These are phyloP conservation scores for Musca vetustissima DNA, from an alignment of 1,140 invertebrate genomes.

Conservation along the genomic window DNA sequence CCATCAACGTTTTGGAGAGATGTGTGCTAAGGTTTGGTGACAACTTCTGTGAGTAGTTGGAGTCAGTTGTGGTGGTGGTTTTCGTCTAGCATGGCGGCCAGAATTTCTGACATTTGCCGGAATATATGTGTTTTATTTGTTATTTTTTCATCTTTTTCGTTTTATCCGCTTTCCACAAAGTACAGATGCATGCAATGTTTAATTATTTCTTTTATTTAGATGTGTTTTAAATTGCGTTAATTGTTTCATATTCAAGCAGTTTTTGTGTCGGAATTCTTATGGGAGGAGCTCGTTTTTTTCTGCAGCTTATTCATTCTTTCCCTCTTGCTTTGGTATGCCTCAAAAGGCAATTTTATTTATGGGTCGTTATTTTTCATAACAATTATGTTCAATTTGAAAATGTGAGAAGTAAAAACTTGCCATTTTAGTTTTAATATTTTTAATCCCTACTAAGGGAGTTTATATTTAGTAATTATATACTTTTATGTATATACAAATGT, in stretches of 20 bases:
- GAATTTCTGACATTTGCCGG: background rate
- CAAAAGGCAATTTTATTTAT: background rate
- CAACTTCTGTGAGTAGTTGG: background rate
- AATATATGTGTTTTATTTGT: background rate
- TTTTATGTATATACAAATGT: no score
- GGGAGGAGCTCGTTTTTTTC: background rate
- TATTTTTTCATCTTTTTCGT: background rate
- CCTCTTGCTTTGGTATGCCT: background rate
- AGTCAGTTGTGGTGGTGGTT: background rate
- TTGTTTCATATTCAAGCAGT: slow-evolving; percentile 8
- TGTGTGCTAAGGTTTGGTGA: background rate
- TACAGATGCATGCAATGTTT: slow-evolving; percentile 8
- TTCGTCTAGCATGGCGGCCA: background rate
- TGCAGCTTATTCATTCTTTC: background rate
- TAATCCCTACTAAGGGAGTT: no score
- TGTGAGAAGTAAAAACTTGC: no score
- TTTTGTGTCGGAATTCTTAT: background rate
- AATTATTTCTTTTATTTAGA: slow-evolving; percentile 21
- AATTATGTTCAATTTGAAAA: background rate
- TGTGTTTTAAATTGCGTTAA: slow-evolving; percentile 24
- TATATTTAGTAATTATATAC: no score
- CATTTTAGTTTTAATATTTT: no score
- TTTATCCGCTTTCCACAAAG: background rate
- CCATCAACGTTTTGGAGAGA: background rate
- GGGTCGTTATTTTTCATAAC: background rate